These are phyloP conservation scores for Gorsachius goisagi DNA, from an alignment of 2,113 vertebrate species.

Conservation along the genomic window DNA sequence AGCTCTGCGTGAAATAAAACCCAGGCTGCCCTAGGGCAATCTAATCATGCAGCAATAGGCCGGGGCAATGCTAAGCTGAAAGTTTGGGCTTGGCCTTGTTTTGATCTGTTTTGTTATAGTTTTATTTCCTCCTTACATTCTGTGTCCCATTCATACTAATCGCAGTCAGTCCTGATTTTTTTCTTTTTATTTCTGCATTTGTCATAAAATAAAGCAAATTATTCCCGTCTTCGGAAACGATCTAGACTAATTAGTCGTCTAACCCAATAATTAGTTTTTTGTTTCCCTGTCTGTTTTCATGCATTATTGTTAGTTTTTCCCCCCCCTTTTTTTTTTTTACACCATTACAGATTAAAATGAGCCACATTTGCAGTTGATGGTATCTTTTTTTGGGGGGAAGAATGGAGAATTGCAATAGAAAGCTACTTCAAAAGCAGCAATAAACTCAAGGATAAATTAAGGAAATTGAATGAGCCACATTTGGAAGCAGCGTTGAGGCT, in stretches of 20 bases:
- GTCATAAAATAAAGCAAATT: slow-evolving; percentile 88
- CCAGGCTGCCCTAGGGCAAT: slow-evolving; percentile 61
- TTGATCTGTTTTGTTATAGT: slow-evolving; percentile 78
- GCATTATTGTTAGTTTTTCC: slow-evolving; percentile 85
- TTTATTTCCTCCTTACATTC: slow-evolving; percentile 80
- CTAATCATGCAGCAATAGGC: slow-evolving; percentile 43
- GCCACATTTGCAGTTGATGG: slow-evolving; percentile 84
- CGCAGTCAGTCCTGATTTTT: slow-evolving; percentile 80
- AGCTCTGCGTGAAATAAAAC: not conserved
- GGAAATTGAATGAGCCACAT: slow-evolving; percentile 88
- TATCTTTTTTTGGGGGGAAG: slow-evolving; percentile 81
- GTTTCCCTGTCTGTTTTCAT: slow-evolving; percentile 85
- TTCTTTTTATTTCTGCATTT: slow-evolving; percentile 87
- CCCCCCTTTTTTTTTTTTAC: slow-evolving; percentile 76
- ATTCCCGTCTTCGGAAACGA: slow-evolving; percentile 83
- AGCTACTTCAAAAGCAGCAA: slow-evolving; percentile 82
- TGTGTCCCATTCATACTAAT: slow-evolving; percentile 83
- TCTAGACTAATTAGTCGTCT: slow-evolving; percentile 86
- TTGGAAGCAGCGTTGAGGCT: slow-evolving; percentile 81
- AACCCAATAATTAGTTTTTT: slow-evolving; percentile 89
- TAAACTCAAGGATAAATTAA: slow-evolving; percentile 88
- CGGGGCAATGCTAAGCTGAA: slow-evolving; percentile 63
- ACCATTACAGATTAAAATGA: slow-evolving; percentile 86
- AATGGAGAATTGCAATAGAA: slow-evolving; percentile 81
- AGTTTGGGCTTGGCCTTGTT: slow-evolving; percentile 76